phyloP scores from a whole-genome alignment of 2,888 invertebrate genomes.

The Macropis europaea region DNA sequence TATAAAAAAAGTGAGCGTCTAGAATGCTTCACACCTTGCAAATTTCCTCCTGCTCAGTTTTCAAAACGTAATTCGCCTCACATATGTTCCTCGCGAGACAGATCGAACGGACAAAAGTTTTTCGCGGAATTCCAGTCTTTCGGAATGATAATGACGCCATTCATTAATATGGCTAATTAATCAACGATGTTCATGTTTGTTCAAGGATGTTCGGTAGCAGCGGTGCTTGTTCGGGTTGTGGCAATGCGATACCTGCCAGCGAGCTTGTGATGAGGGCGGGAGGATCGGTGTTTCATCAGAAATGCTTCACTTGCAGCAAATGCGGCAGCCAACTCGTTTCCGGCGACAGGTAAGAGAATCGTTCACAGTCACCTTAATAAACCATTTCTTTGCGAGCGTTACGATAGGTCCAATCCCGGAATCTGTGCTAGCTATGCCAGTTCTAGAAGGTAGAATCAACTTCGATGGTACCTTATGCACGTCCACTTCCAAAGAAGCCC shows the following conservation, averaged over 20 bases:
- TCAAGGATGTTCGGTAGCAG: conserved; percentile 94
- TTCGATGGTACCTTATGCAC: no score
- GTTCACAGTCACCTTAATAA: not conserved
- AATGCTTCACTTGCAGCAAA: conserved; percentile 97
- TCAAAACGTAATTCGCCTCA: no score
- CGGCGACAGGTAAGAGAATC: conserved; percentile 92
- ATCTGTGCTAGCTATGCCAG: no score
- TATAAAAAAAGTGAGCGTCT: no score
- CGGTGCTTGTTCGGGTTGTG: conserved; percentile 95
- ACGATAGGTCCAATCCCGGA: no score
- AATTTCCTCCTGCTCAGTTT: no score
- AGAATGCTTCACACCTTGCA: no score
- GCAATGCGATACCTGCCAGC: conserved; percentile 94
- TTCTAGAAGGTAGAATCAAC: no score
- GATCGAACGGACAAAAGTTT: not conserved
- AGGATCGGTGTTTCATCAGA: conserved; percentile 92
- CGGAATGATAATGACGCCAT: not conserved
- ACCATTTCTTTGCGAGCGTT: no score
- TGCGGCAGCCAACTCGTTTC: conserved; percentile 93
- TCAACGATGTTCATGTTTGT: conserved; percentile 26
- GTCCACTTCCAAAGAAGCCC: no score
- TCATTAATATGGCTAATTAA: conserved; percentile 15
- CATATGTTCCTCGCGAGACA: not conserved
- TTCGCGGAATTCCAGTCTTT: no score
- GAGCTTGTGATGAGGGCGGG: conserved; percentile 95